These are phyloP conservation scores for Varanus komodoensis DNA, from an alignment of 2,113 vertebrate species.

Conservation along the genomic window DNA sequence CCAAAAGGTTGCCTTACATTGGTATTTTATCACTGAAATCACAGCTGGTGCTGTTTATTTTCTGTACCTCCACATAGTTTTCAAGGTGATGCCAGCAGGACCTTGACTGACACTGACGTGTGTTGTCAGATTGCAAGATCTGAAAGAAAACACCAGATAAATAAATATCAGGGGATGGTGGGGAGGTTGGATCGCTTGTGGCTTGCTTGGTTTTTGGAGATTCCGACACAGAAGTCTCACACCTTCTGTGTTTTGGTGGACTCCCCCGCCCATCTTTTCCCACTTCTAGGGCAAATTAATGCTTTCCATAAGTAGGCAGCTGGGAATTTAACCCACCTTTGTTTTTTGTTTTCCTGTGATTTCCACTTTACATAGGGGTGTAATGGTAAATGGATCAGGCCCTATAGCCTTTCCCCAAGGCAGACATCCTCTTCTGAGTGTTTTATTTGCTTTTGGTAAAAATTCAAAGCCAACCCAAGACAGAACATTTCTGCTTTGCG, in stretches of 20 bases:
- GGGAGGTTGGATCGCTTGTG: slow-evolving; percentile 74
- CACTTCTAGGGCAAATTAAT: slow-evolving; percentile 53
- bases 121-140: slow-evolving; percentile 83
- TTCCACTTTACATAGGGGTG: neutral
- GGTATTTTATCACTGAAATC: slow-evolving; percentile 83
- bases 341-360: slow-evolving; percentile 27
- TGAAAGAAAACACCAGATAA: slow-evolving; percentile 78
- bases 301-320: slow-evolving; percentile 51
- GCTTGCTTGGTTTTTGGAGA: slow-evolving; percentile 69
- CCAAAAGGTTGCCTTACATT: slow-evolving; percentile 79
- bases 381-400: too few relatives aligned
- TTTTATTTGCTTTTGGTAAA: too few relatives aligned
- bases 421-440: too few relatives aligned
- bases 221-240: slow-evolving; percentile 52
- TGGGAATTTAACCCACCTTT: slow-evolving; percentile 9
- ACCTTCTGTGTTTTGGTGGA: slow-evolving; percentile 51
- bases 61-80: slow-evolving; percentile 74
- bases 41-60: slow-evolving; percentile 78
- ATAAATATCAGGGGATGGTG: slow-evolving; percentile 72
- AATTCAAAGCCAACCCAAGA: too few relatives aligned
- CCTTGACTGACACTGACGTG: slow-evolving; percentile 80
- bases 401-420: too few relatives aligned
- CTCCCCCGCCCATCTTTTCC: neutral
- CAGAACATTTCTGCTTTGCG: too few relatives aligned
- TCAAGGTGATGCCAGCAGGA: slow-evolving; percentile 86